A percentile compares a stretch with the other conserved stretches of the same genome.
Conservation (phyloP, 1,140 invertebrate genomes). For the Mactra quadrangularis region DNA sequence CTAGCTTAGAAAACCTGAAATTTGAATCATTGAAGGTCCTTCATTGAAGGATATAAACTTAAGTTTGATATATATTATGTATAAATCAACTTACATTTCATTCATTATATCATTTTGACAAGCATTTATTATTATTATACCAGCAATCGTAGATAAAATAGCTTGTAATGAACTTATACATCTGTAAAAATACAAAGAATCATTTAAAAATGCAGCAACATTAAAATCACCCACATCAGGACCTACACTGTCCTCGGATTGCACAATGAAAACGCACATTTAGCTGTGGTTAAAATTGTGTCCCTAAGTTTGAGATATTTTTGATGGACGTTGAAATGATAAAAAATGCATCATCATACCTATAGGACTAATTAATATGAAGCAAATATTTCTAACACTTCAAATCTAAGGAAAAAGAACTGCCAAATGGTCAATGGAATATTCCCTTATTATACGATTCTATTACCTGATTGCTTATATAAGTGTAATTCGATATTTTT, state of each 20-base stretch:
- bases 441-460: no score
- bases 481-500: no score
- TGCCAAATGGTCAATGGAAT: no score
- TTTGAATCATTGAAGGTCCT: no score
- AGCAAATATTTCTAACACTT: no score
- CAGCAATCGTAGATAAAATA: constrained; percentile 64
- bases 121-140: constrained; percentile 61
- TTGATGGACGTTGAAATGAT: background rate
- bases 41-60: no score
- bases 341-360: no score
- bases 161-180: constrained; percentile 72
- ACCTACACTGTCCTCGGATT: background rate
- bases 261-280: background rate
- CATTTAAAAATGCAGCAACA: constrained; percentile 15
- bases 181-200: constrained; percentile 61
- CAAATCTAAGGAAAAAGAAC: no score
- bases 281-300: background rate
- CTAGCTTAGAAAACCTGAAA: no score
- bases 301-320: background rate
- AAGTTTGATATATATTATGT: no score
- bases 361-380: no score
- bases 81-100: constrained; percentile 67
- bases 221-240: background rate
- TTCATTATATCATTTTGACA: constrained; percentile 72
- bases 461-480: no score